A percentile compares a stretch with the other conserved stretches of the same genome.
Evolutionary conservation across 2,113 vertebrate species (phyloP).

Genomic region (Channa argus): DNA sequence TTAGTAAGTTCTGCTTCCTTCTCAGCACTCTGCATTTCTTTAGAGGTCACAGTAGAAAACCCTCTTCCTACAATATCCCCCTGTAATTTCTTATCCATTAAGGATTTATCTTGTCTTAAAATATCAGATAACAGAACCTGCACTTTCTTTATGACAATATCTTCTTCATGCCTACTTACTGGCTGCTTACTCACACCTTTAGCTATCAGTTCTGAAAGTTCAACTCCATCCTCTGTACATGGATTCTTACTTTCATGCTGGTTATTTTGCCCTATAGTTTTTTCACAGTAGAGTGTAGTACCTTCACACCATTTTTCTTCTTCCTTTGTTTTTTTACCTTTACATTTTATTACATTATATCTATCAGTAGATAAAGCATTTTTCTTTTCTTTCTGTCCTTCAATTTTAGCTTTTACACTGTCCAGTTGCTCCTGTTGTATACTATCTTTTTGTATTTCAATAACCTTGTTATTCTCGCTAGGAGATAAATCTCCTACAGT

Average conservation of each 20-base stretch:
- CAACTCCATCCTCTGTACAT: conserved; percentile 3
- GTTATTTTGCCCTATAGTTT: conserved; percentile 9
- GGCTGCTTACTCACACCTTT: conserved; percentile 18
- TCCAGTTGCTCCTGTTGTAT: conserved; percentile 8
- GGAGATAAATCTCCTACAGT: conserved; percentile 28
- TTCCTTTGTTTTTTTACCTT: neutral
- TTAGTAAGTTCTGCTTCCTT: conserved; percentile 15
- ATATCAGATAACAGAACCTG: conserved; percentile 80
- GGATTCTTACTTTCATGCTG: conserved; percentile 4
- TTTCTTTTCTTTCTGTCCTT: conserved; percentile 12
- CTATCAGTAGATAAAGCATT: neutral
- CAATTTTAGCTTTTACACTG: conserved; percentile 1
- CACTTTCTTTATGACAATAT: conserved; percentile 76
- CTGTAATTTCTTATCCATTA: conserved; percentile 33
- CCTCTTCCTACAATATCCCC: conserved; percentile 10
- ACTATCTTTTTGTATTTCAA: conserved; percentile 45
- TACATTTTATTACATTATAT: neutral
- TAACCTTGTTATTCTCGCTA: conserved; percentile 27
- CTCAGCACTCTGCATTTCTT: conserved; percentile 25
- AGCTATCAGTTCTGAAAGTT: conserved; percentile 19
- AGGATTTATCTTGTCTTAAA: conserved; percentile 67
- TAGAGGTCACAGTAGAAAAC: conserved; percentile 19
- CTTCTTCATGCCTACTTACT: conserved; percentile 34
- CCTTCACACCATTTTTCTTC: conserved; percentile 26
- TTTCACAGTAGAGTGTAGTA: neutral